A percentile compares a stretch with the other conserved stretches of the same genome.
Conservation (phyloP, 2,888 invertebrate genomes). For the Notocelia uddmanniana region DNA sequence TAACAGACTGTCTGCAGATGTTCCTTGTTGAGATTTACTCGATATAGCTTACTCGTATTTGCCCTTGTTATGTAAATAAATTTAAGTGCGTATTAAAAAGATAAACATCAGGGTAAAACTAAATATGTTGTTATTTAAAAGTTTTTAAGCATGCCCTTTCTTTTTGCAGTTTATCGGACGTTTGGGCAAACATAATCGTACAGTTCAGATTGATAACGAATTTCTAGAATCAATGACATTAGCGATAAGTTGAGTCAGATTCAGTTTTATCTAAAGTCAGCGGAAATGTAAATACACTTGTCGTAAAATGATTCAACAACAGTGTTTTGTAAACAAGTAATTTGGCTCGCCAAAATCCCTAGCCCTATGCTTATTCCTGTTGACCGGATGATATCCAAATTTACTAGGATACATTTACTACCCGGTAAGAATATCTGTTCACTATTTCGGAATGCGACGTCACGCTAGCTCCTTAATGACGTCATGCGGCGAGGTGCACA, state of each 20-base stretch:
- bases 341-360: background rate
- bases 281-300: conserved; percentile 9
- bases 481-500: too few species aligned
- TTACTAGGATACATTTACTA: too few species aligned
- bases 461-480: too few species aligned
- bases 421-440: too few species aligned
- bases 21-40: background rate
- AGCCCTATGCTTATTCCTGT: background rate
- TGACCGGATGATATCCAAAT: too few species aligned
- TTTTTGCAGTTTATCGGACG: conserved; percentile 8
- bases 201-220: conserved; percentile 24
- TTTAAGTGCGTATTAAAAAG: background rate
- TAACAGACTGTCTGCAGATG: conserved; percentile 17
- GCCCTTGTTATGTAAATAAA: conserved; percentile 18
- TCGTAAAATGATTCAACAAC: conserved; percentile 12
- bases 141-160: background rate
- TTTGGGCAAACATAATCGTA: conserved; percentile 23
- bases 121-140: background rate
- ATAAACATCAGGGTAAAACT: background rate
- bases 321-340: conserved; percentile 8
- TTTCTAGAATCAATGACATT: conserved; percentile 41
- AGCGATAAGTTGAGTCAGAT: conserved; percentile 18
- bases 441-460: too few species aligned
- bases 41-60: background rate
- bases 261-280: conserved; percentile 19